Evolutionary conservation across 2,797 vertebrate species (phyloP).

Genomic region (Gadopsis bispinosus): DNA sequence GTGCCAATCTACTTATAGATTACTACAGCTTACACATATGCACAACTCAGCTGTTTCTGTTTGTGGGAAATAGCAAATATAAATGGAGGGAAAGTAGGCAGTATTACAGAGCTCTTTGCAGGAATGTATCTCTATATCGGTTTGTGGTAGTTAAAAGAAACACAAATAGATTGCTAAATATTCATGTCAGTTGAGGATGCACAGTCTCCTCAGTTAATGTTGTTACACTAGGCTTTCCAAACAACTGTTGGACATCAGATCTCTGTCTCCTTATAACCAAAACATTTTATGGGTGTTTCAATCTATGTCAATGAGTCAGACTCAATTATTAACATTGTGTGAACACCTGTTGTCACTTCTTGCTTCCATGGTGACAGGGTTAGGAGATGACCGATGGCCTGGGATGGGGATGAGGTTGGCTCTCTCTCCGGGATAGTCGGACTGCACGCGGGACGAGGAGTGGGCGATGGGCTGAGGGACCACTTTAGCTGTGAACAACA

Average conservation of each 20-base stretch:
- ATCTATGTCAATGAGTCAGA: background rate
- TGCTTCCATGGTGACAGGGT: constrained; percentile 96
- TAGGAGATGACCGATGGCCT: constrained; percentile 94
- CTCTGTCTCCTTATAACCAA: background rate
- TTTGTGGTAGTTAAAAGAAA: background rate
- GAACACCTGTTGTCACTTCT: constrained; percentile 94
- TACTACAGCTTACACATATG: too few relatives aligned
- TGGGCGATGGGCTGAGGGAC: constrained; percentile 98
- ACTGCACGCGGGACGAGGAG: constrained; percentile 94
- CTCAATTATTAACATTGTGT: background rate
- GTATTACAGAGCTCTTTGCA: background rate
- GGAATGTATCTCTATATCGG: background rate
- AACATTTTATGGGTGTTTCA: background rate
- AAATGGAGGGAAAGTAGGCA: background rate
- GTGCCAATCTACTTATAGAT: background rate
- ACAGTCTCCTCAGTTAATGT: background rate
- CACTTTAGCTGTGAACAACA: constrained; percentile 90
- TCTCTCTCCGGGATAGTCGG: constrained; percentile 93
- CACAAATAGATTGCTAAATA: background rate
- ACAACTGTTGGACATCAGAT: background rate
- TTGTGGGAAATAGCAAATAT: background rate
- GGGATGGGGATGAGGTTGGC: constrained; percentile 94
- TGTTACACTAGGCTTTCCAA: background rate
- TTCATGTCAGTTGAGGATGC: too few relatives aligned
- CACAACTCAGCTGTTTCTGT: background rate